Evolutionary conservation across 2,113 vertebrate genomes (phyloP).

Genomic region (Nestor notabilis): DNA sequence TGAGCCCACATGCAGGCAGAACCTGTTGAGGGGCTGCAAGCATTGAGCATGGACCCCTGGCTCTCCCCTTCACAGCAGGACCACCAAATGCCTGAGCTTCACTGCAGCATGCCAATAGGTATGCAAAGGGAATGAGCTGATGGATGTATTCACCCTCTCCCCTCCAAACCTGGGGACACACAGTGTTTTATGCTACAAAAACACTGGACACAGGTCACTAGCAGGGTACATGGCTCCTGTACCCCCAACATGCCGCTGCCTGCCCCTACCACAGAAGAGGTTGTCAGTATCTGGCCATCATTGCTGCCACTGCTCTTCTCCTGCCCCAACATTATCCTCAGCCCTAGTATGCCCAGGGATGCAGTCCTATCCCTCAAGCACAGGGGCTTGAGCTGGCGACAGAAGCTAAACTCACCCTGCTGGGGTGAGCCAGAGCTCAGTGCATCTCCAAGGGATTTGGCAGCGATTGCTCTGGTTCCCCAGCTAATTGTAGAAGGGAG

Average conservation of each 20-base stretch:
- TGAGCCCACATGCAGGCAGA: not conserved
- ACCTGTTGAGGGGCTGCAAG: not conserved
- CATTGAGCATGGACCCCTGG: not conserved
- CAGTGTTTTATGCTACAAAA: not conserved
- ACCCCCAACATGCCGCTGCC: not conserved
- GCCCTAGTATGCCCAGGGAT: not conserved
- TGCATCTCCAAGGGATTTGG: not conserved
- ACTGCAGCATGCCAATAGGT: accelerated
- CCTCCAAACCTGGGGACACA: not conserved
- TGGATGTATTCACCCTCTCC: not conserved
- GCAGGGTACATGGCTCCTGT: accelerated
- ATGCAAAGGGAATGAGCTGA: not conserved
- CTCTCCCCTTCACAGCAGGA: not conserved
- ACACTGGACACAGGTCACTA: not conserved
- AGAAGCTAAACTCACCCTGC: not conserved
- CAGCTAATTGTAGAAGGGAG: not conserved
- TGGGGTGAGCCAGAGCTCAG: not conserved
- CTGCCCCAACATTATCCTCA: not conserved
- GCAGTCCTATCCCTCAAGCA: accelerated
- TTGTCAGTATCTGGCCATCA: not conserved
- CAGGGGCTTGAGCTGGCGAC: not conserved
- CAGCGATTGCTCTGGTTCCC: not conserved
- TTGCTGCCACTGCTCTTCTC: accelerated
- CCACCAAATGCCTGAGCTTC: not conserved
- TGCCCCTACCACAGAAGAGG: too few species aligned